phyloP scores from a whole-genome alignment of 2,888 invertebrate species.

The Coelinius sp. region DNA sequence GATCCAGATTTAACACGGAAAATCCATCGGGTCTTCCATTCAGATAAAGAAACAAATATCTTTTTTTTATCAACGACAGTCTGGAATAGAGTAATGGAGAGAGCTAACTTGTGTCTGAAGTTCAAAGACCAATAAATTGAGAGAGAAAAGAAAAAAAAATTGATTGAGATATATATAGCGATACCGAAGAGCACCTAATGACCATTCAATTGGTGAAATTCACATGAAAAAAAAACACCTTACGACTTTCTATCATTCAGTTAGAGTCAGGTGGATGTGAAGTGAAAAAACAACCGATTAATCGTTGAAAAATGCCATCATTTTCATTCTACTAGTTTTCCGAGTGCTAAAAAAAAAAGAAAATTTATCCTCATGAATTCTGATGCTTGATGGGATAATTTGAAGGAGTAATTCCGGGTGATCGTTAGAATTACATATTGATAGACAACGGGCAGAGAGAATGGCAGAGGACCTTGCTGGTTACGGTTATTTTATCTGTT shows the following conservation, averaged over 20 bases:
- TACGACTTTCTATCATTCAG: background rate
- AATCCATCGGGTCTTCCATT: slow-evolving; percentile 1
- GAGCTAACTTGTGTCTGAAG: background rate
- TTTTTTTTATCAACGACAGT: background rate
- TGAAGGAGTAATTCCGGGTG: background rate
- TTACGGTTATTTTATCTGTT: slow-evolving; percentile 37
- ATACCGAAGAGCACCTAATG: background rate
- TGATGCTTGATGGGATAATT: background rate
- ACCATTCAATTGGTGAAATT: background rate
- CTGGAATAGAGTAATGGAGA: background rate
- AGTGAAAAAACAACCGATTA: background rate
- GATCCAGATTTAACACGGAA: slow-evolving; percentile 1
- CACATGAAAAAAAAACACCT: background rate
- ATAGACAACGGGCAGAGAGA: background rate
- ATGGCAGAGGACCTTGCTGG: background rate
- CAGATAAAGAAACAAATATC: background rate
- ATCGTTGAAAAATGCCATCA: too few relatives aligned
- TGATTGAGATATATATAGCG: background rate
- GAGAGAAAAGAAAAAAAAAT: background rate
- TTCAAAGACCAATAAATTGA: slow-evolving; percentile 8
- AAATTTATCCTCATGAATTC: background rate
- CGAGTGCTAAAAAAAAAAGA: background rate
- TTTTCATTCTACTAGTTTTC: too few relatives aligned
- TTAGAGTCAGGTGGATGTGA: background rate
- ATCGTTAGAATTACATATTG: background rate